Conservation (phyloP, 2,797 vertebrate genomes). For the Rhinatrema bivittatum region DNA sequence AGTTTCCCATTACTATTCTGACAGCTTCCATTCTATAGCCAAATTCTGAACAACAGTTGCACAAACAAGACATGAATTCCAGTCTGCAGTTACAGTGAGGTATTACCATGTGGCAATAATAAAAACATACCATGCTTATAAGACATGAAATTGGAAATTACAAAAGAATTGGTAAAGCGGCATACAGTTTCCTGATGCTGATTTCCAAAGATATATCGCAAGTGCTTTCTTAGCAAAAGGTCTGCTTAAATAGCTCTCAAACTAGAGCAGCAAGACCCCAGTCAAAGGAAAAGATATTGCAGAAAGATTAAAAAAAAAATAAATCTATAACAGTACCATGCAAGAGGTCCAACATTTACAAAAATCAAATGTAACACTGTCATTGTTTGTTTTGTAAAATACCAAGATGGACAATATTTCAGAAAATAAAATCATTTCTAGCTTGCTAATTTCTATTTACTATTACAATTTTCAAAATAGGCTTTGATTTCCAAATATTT, state of each 20-base stretch:
- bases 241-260: no score
- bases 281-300: no score
- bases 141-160: no score
- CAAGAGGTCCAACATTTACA: no score
- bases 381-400: slow-evolving; percentile 3
- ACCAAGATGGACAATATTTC: background rate
- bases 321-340: no score
- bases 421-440: background rate
- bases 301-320: no score
- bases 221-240: background rate
- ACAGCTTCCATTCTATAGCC: slow-evolving; percentile 16
- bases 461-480: slow-evolving; percentile 18
- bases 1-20: slow-evolving; percentile 13
- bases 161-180: background rate
- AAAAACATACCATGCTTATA: background rate
- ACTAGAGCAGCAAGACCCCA: no score
- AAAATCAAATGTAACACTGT: no score
- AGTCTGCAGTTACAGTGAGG: slow-evolving; percentile 14
- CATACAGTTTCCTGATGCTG: background rate
- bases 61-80: slow-evolving; percentile 9
- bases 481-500: slow-evolving; percentile 14
- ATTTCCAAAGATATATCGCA: background rate
- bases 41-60: slow-evolving; percentile 15
- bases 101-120: background rate
- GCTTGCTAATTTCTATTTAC: background rate